A percentile compares a stretch with the other conserved stretches of the same genome.
phyloP scores from a whole-genome alignment of 2,797 vertebrate genomes.

The Ibycter americanus region DNA sequence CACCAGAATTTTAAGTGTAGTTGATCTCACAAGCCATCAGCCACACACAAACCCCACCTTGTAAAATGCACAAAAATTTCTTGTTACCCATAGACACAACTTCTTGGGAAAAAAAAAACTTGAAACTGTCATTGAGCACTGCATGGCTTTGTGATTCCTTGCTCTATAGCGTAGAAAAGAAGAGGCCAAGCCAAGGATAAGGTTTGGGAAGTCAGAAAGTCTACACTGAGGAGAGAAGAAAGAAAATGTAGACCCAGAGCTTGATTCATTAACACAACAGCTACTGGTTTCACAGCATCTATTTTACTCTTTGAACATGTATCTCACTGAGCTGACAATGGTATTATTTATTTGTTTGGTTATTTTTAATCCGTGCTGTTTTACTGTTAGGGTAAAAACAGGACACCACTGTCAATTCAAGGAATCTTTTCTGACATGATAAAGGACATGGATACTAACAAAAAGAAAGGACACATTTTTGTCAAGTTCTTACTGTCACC shows the following conservation, averaged over 20 bases:
- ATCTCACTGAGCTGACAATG: slow-evolving; percentile 35
- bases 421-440: slow-evolving; percentile 16
- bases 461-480: slow-evolving; percentile 6
- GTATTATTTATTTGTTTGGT: slow-evolving; percentile 27
- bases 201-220: slow-evolving; percentile 9
- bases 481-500: neutral
- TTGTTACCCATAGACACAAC: neutral
- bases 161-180: neutral
- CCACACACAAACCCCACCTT: neutral
- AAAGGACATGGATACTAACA: neutral
- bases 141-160: neutral
- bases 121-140: neutral
- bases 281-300: neutral
- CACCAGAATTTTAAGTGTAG: neutral
- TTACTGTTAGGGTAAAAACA: slow-evolving; percentile 22
- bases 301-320: neutral
- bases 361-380: slow-evolving; percentile 60
- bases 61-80: slow-evolving; percentile 17
- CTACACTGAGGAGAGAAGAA: neutral
- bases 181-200: neutral
- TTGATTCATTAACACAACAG: slow-evolving; percentile 1
- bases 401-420: slow-evolving; percentile 39
- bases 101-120: neutral
- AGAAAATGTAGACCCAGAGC: neutral
- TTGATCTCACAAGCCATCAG: neutral